phyloP scores from a whole-genome alignment of 2,113 vertebrate species.

The Chinchilla lanigera region DNA sequence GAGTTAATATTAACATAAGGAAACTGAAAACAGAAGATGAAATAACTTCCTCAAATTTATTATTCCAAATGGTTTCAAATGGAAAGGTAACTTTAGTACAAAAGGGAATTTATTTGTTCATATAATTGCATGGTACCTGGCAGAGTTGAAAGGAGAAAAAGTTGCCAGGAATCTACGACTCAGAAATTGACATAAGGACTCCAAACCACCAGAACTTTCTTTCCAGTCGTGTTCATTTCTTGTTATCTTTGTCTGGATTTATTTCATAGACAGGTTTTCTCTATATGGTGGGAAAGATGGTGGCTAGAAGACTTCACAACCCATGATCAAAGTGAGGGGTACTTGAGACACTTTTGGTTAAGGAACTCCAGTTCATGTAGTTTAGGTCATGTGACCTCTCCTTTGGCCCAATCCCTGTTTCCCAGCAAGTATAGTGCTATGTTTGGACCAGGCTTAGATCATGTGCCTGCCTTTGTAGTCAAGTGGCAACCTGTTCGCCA shows the following conservation, averaged over 20 bases:
- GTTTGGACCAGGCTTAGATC: background rate
- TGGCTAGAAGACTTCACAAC: background rate
- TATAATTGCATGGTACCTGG: background rate
- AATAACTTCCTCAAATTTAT: conserved; percentile 32
- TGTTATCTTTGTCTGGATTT: conserved; percentile 30
- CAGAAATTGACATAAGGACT: background rate
- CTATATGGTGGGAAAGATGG: background rate
- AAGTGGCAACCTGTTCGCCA: background rate
- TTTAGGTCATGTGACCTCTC: background rate
- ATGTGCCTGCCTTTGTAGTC: background rate
- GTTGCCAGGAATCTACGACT: background rate
- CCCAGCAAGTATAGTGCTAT: background rate
- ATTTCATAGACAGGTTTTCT: conserved; percentile 2
- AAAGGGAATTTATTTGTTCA: conserved; percentile 47
- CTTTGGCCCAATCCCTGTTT: background rate
- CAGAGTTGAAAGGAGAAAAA: conserved; percentile 29
- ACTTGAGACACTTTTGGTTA: background rate
- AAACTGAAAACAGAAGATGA: conserved; percentile 51
- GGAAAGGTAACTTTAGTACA: conserved; percentile 36
- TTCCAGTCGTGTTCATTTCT: conserved; percentile 37
- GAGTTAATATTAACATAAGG: conserved; percentile 30
- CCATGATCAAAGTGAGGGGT: conserved; percentile 17
- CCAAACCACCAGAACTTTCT: conserved; percentile 37
- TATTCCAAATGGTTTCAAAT: conserved; percentile 49
- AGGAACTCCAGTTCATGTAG: background rate